These are phyloP conservation scores for Drosophila meridionalis DNA, from an alignment of 2,888 invertebrate species.

Conservation along the genomic window DNA sequence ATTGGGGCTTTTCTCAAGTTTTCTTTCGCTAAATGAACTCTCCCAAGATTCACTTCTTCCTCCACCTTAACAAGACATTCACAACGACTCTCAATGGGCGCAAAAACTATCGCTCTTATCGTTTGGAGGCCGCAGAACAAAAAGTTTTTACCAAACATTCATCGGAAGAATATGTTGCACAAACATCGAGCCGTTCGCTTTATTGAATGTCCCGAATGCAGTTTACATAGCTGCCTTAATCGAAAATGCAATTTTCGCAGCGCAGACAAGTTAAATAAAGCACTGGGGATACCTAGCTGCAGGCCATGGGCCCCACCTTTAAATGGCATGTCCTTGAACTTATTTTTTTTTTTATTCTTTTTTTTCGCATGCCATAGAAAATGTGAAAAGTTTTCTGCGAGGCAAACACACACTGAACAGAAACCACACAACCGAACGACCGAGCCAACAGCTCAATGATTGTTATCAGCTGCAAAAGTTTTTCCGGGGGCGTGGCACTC, in stretches of 20 bases:
- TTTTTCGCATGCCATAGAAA: conserved; percentile 56
- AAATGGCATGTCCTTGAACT: conserved; percentile 69
- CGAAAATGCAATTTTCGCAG: conserved; percentile 69
- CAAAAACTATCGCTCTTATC: conserved; percentile 48
- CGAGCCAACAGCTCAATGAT: conserved; percentile 46
- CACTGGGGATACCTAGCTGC: conserved; percentile 16
- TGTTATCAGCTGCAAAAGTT: conserved; percentile 75
- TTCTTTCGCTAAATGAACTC: background rate
- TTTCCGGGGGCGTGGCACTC: conserved; percentile 10
- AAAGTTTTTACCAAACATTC: conserved; percentile 38
- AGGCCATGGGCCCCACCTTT: background rate
- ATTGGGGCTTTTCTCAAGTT: background rate
- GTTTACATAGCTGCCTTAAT: conserved; percentile 67
- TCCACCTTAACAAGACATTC: conserved; percentile 7
- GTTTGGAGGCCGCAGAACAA: conserved; percentile 9
- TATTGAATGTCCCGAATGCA: conserved; percentile 64
- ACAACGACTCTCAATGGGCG: conserved; percentile 4
- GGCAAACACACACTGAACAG: conserved; percentile 10
- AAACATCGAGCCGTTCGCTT: conserved; percentile 30
- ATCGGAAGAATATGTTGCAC: conserved; percentile 2
- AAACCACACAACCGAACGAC: conserved; percentile 4
- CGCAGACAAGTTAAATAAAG: conserved; percentile 59
- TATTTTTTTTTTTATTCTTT: conserved; percentile 24
- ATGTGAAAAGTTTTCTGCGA: conserved; percentile 34
- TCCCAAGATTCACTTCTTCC: conserved; percentile 4